A percentile compares a stretch with the other conserved stretches of the same genome.
These are phyloP conservation scores for Thryonomys swinderianus DNA, from an alignment of 2,113 vertebrate genomes.

Conservation along the genomic window DNA sequence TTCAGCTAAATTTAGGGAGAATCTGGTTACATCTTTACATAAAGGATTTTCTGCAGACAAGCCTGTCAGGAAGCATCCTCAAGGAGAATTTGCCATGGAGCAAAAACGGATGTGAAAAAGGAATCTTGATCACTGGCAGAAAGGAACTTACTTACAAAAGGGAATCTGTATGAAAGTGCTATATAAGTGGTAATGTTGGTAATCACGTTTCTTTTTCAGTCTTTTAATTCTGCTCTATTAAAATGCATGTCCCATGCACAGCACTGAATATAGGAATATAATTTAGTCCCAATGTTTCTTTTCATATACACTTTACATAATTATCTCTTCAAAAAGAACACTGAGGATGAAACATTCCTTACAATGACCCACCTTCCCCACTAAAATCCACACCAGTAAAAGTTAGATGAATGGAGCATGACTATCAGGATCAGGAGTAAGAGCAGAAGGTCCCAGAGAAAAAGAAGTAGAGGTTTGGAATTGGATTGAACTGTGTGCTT, in stretches of 20 bases:
- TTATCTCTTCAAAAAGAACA: conserved; percentile 48
- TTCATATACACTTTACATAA: conserved; percentile 13
- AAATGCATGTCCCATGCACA: conserved; percentile 13
- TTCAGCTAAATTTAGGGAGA: conserved; percentile 60
- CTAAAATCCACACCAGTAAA: not conserved
- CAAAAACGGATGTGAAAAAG: conserved; percentile 44
- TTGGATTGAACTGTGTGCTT: not conserved
- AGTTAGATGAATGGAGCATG: not conserved
- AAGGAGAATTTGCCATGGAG: conserved; percentile 27
- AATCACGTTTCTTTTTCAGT: conserved; percentile 48
- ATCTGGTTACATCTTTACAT: conserved; percentile 47
- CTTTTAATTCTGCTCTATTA: conserved; percentile 42
- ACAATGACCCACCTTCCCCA: not conserved
- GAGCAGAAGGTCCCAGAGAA: not conserved
- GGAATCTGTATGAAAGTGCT: conserved; percentile 3
- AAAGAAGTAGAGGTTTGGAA: not conserved
- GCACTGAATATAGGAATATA: conserved; percentile 36
- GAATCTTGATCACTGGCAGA: conserved; percentile 32
- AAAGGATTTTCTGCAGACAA: conserved; percentile 57
- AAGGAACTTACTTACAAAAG: conserved; percentile 33
- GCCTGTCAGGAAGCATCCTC: conserved; percentile 51
- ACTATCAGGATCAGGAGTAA: not conserved
- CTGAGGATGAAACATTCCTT: conserved; percentile 24
- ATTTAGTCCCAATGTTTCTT: conserved; percentile 35
- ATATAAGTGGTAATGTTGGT: conserved; percentile 13